Evolutionary conservation across 2,888 invertebrate species (phyloP).

Genomic region (Lasioglossum marginatum): DNA sequence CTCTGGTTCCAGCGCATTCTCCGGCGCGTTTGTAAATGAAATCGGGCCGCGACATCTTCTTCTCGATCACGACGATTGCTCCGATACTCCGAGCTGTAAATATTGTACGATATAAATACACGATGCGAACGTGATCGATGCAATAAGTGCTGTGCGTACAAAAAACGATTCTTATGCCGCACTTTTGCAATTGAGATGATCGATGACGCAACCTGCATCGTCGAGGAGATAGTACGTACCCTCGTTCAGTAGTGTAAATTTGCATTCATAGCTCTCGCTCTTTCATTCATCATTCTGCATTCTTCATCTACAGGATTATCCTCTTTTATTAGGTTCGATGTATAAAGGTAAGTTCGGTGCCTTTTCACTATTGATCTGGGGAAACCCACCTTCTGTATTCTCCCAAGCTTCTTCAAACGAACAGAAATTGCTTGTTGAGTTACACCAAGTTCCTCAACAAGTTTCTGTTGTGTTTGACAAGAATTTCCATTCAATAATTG

Average conservation of each 20-base stretch:
- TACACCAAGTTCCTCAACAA: no score
- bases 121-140: constrained; percentile 28
- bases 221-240: constrained; percentile 39
- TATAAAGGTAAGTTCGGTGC: no score
- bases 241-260: constrained; percentile 42
- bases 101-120: not conserved
- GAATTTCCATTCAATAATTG: no score
- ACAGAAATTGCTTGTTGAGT: no score
- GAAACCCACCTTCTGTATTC: no score
- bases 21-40: not conserved
- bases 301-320: not conserved
- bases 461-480: no score
- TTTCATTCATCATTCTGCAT: constrained; percentile 17
- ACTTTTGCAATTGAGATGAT: constrained; percentile 53
- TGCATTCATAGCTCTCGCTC: constrained; percentile 3
- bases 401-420: no score
- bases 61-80: not conserved
- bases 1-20: not conserved
- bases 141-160: constrained; percentile 70
- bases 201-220: constrained; percentile 14
- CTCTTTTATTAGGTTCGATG: no score
- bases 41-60: not conserved
- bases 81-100: not conserved
- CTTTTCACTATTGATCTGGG: no score
- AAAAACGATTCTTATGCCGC: constrained; percentile 69